A percentile compares a stretch with the other conserved stretches of the same genome.
Evolutionary conservation across 2,888 invertebrate species (phyloP).

Genomic region (Scelioninae gen. 2): DNA sequence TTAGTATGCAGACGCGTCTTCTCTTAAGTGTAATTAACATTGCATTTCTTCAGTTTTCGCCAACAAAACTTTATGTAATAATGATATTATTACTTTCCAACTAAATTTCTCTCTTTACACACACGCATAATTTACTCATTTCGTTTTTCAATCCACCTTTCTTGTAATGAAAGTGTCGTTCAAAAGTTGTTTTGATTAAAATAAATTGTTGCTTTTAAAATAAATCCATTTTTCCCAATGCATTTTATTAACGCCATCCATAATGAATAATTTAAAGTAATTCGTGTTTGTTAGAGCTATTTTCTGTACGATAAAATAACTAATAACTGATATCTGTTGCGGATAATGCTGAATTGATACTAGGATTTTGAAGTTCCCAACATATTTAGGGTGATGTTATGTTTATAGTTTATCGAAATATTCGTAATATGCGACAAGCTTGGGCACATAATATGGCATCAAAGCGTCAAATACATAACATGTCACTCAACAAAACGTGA

Average conservation of each 20-base stretch:
- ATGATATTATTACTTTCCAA: slow-evolving; percentile 11
- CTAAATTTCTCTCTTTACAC: slow-evolving; percentile 3
- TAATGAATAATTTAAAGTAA: not conserved
- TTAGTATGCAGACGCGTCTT: slow-evolving; percentile 50
- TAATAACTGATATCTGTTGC: slow-evolving; percentile 1
- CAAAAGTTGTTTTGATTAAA: not conserved
- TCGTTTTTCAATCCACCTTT: not conserved
- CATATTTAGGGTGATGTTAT: slow-evolving; percentile 11
- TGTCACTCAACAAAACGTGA: slow-evolving; percentile 55
- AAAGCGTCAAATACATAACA: slow-evolving; percentile 28
- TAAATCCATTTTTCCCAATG: not conserved
- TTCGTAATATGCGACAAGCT: slow-evolving; percentile 23
- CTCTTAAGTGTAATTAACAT: slow-evolving; percentile 50
- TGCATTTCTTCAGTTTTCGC: slow-evolving; percentile 31
- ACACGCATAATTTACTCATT: not conserved
- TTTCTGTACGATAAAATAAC: slow-evolving; percentile 2
- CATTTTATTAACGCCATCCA: not conserved
- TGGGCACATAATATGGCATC: slow-evolving; percentile 24
- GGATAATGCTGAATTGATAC: slow-evolving; percentile 11
- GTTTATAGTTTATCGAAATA: slow-evolving; percentile 23
- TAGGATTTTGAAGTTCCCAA: not conserved
- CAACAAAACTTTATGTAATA: slow-evolving; percentile 18
- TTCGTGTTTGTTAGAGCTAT: slow-evolving; percentile 4
- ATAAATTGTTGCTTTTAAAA: not conserved
- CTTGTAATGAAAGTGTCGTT: too few species aligned